These are phyloP conservation scores for Nerophis lumbriciformis DNA, from an alignment of 2,113 vertebrate genomes.

Conservation along the genomic window DNA sequence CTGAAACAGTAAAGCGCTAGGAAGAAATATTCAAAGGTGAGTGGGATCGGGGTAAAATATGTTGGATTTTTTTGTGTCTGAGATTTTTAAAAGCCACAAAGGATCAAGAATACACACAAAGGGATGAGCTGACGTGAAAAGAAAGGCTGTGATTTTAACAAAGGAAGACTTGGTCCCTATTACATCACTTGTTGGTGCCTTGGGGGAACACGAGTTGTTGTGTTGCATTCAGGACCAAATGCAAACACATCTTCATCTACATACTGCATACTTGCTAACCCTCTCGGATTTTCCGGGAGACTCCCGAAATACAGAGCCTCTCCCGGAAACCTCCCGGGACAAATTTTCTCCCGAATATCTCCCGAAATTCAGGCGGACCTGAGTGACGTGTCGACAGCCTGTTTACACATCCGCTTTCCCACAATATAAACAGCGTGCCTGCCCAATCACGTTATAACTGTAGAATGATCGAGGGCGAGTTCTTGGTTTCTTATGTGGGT, in stretches of 20 bases:
- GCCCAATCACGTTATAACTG: too few relatives aligned
- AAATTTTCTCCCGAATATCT: too few relatives aligned
- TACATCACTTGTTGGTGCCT: slow-evolving; percentile 45
- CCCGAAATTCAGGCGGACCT: too few relatives aligned
- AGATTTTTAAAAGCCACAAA: slow-evolving; percentile 4
- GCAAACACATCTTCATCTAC: not conserved
- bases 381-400: too few relatives aligned
- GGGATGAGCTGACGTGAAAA: slow-evolving; percentile 20
- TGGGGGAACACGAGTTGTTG: slow-evolving; percentile 28
- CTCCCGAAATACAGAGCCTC: too few relatives aligned
- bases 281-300: too few relatives aligned
- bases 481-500: too few relatives aligned
- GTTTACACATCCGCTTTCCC: too few relatives aligned
- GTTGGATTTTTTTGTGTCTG: slow-evolving; percentile 8
- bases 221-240: slow-evolving; percentile 30
- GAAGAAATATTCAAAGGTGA: slow-evolving; percentile 4
- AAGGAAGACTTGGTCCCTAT: slow-evolving; percentile 46
- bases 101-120: not conserved
- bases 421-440: too few relatives aligned
- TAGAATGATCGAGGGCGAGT: too few relatives aligned
- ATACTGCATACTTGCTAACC: too few relatives aligned
- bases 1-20: slow-evolving; percentile 6
- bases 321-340: too few relatives aligned
- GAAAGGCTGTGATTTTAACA: slow-evolving; percentile 41
- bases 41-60: not conserved